These are phyloP conservation scores for Cercopithecus mitis DNA, from an alignment of 2,797 vertebrate genomes.

Conservation along the genomic window DNA sequence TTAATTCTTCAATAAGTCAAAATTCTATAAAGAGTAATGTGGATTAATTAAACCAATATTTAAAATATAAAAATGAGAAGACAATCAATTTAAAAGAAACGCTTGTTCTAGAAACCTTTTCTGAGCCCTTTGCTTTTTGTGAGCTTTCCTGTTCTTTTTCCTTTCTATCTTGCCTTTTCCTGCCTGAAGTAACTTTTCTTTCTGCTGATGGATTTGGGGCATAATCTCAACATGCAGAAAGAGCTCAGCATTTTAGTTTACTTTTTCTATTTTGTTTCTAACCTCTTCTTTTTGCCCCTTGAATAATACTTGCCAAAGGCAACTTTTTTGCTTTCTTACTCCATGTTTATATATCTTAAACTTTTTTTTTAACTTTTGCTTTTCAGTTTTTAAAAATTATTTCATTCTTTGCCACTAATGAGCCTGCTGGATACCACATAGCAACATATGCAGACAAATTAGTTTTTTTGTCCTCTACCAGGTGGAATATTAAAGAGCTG, in stretches of 20 bases:
- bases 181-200: neutral
- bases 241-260: constrained; percentile 3
- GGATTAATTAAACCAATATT: constrained; percentile 1
- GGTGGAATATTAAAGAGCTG: constrained; percentile 63
- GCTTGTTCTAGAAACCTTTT: neutral
- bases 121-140: constrained; percentile 26
- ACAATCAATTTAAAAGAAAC: neutral
- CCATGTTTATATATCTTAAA: constrained; percentile 44
- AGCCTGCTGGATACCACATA: neutral
- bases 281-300: neutral
- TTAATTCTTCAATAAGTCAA: constrained; percentile 11
- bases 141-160: neutral
- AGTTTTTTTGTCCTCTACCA: constrained; percentile 30
- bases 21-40: neutral
- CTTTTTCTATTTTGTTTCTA: neutral
- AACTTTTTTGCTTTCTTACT: constrained; percentile 17
- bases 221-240: neutral
- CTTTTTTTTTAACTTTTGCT: neutral
- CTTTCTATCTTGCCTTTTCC: neutral
- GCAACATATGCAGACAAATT: constrained; percentile 24
- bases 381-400: constrained; percentile 38
- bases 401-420: constrained; percentile 35
- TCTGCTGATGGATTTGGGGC: neutral
- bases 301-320: constrained; percentile 1
- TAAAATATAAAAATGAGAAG: constrained; percentile 36